Conservation (phyloP, 37 sponge, comb jelly and placozoan genomes). For the Beroe ovata region DNA sequence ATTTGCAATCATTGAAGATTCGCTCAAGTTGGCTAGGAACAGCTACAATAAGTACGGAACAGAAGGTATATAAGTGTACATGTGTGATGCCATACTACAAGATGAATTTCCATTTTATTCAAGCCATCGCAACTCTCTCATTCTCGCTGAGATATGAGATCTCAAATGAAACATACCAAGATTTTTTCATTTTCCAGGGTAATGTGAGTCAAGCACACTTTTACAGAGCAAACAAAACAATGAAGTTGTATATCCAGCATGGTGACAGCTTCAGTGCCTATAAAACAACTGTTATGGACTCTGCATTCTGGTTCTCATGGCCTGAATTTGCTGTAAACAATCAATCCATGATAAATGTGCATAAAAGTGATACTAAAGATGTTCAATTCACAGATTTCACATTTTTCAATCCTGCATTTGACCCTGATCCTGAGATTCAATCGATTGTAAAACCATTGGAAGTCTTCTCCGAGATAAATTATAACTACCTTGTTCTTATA, state of each 20-base stretch:
- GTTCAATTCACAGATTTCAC: background rate
- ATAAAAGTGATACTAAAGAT: background rate
- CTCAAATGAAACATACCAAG: background rate
- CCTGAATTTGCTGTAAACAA: background rate
- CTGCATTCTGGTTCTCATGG: background rate
- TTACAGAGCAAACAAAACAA: background rate
- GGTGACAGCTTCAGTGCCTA: background rate
- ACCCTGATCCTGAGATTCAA: background rate
- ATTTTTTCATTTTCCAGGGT: slow-evolving; percentile 4
- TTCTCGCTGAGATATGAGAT: background rate
- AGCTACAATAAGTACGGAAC: background rate
- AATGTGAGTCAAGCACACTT: background rate
- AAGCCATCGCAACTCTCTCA: background rate
- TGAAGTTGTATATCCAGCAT: background rate
- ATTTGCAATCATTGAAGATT: background rate
- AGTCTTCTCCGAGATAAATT: background rate
- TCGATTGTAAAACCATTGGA: background rate
- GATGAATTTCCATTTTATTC: slow-evolving; percentile 6
- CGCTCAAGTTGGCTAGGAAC: background rate
- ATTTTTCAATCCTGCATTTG: background rate
- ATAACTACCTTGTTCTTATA: background rate
- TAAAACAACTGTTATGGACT: background rate
- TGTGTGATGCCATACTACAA: too few relatives aligned
- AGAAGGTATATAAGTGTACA: background rate
- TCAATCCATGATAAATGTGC: background rate